Evolutionary conservation across 1,140 invertebrate genomes (phyloP).

Genomic region (Danaus plexippus): DNA sequence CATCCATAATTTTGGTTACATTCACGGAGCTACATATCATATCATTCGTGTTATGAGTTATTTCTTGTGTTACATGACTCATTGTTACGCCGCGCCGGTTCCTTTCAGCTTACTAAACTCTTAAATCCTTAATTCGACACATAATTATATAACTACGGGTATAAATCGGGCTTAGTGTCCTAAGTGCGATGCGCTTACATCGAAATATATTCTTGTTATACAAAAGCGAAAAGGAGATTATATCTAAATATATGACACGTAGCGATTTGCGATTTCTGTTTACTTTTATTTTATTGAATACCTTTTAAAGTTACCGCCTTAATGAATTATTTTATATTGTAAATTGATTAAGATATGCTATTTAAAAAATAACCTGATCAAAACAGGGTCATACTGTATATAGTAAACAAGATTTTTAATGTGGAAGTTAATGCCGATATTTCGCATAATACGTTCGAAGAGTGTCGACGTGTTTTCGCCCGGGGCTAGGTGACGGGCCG

Average conservation of each 20-base stretch:
- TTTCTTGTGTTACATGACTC: too few relatives aligned
- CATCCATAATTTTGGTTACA: too few relatives aligned
- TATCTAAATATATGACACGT: slow-evolving; percentile 28
- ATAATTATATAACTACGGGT: slow-evolving; percentile 54
- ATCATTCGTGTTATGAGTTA: too few relatives aligned
- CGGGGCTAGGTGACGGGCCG: slow-evolving; percentile 45
- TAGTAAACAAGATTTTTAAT: slow-evolving; percentile 3
- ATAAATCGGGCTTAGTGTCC: slow-evolving; percentile 62
- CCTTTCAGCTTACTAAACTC: slow-evolving; percentile 44
- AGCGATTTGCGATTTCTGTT: slow-evolving; percentile 20
- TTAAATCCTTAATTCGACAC: slow-evolving; percentile 55
- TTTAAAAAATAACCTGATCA: slow-evolving; percentile 6
- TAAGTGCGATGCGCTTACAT: slow-evolving; percentile 33
- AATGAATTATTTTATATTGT: slow-evolving; percentile 11
- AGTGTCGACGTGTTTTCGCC: slow-evolving; percentile 40
- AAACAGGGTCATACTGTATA: not conserved
- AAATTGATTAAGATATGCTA: slow-evolving; percentile 2
- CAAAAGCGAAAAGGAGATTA: slow-evolving; percentile 44
- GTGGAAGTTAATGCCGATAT: slow-evolving; percentile 32
- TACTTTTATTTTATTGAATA: slow-evolving; percentile 12
- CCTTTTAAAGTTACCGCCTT: slow-evolving; percentile 1
- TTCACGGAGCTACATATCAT: too few relatives aligned
- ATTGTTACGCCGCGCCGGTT: slow-evolving; percentile 8
- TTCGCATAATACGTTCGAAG: slow-evolving; percentile 46
- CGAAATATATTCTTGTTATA: slow-evolving; percentile 57